A percentile compares a stretch with the other conserved stretches of the same genome.
Evolutionary conservation across 64 coral and sea anemone species (phyloP).

Genomic region (Stichodactyla helianthus): DNA sequence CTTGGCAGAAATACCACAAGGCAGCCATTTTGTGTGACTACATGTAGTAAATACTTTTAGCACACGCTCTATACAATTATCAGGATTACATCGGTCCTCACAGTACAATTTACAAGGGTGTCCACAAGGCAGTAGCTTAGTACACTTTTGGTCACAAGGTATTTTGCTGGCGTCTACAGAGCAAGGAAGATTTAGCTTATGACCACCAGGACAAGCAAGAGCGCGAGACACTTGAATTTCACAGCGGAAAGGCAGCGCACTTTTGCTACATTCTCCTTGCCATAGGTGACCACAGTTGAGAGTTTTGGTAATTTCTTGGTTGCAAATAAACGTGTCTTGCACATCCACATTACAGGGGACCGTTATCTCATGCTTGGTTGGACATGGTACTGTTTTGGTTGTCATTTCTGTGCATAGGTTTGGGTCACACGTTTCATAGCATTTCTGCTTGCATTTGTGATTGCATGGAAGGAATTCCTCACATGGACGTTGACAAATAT

Average conservation of each 20-base stretch:
- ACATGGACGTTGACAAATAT: constrained; percentile 34
- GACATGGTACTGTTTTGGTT: constrained; percentile 11
- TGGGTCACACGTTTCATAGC: constrained; percentile 23
- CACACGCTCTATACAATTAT: neutral
- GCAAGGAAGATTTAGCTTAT: constrained; percentile 21
- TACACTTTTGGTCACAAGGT: constrained; percentile 30
- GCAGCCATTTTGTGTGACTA: constrained; percentile 19
- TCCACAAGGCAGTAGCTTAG: constrained; percentile 11
- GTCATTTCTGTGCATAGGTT: neutral
- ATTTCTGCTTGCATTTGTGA: constrained; percentile 39
- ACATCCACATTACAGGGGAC: constrained; percentile 21
- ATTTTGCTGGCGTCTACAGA: neutral
- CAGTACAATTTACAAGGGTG: constrained; percentile 39
- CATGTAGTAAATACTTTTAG: constrained; percentile 24
- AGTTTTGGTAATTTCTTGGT: neutral
- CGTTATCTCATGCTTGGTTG: constrained; percentile 18
- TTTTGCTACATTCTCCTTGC: constrained; percentile 23
- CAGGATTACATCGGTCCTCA: neutral
- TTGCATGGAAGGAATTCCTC: constrained; percentile 26
- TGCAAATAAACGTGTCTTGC: neutral
- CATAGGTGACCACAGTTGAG: constrained; percentile 26
- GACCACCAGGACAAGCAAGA: constrained; percentile 26
- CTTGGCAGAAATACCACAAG: neutral
- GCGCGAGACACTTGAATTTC: neutral
- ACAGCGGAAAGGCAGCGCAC: neutral